Evolutionary conservation across 2,888 invertebrate species (phyloP).

Genomic region (Eupithecia vulgata): DNA sequence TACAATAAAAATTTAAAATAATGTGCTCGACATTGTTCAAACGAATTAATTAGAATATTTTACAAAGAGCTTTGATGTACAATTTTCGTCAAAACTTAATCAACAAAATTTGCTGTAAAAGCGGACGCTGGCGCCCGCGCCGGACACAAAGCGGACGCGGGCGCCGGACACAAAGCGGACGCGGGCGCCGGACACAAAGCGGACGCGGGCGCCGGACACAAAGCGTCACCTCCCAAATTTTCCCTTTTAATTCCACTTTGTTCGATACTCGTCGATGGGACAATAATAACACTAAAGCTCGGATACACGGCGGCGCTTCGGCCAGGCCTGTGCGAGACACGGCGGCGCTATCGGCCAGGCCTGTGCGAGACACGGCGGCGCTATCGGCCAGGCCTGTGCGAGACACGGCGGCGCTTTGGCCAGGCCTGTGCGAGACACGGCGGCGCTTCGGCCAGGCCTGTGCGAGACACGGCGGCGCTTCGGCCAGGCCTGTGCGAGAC

Average conservation of each 20-base stretch:
- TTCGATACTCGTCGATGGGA: slow-evolving; percentile 43
- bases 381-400: background rate
- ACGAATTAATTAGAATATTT: slow-evolving; percentile 4
- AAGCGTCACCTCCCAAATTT: slow-evolving; percentile 23
- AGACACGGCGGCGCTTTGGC: background rate
- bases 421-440: background rate
- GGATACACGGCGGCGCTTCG: background rate
- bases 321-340: background rate
- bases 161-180: slow-evolving; percentile 7
- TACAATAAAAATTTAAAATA: background rate
- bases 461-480: background rate
- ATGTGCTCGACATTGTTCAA: background rate
- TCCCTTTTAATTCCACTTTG: slow-evolving; percentile 45
- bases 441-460: background rate
- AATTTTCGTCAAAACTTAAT: slow-evolving; percentile 2
- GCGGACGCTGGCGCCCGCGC: background rate
- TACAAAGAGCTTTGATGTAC: slow-evolving; percentile 3
- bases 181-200: slow-evolving; percentile 12
- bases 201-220: slow-evolving; percentile 3
- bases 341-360: background rate
- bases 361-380: background rate
- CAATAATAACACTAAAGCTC: slow-evolving; percentile 48
- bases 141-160: slow-evolving; percentile 3
- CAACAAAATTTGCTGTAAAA: background rate
- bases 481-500: background rate